Percentiles rank a stretch among this genome's conserved stretches.
Evolutionary conservation across 2,113 vertebrate genomes (phyloP).

Genomic region (Erpornis zantholeuca): DNA sequence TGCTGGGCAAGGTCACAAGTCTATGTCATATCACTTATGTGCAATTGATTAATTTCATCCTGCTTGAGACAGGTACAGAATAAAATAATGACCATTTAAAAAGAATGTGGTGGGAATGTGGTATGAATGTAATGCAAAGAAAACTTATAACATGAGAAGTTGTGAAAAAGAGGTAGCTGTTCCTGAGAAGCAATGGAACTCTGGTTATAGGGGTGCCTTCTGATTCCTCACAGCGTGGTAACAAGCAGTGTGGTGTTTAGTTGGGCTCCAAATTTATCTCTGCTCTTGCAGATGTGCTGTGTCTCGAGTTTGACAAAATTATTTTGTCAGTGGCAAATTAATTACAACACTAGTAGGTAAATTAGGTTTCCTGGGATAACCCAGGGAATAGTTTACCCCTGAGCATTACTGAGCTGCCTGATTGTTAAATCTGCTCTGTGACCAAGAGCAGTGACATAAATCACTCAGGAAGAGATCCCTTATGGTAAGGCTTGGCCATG

Average conservation of each 20-base stretch:
- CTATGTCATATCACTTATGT: constrained; percentile 34
- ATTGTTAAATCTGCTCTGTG: background rate
- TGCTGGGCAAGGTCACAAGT: constrained; percentile 56
- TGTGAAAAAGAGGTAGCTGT: constrained; percentile 40
- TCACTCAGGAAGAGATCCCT: background rate
- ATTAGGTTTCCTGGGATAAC: background rate
- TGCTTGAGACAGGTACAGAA: constrained; percentile 46
- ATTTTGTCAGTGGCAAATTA: background rate
- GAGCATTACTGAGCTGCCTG: background rate
- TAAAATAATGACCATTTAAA: constrained; percentile 31
- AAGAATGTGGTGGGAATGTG: constrained; percentile 51
- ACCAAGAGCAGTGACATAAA: background rate
- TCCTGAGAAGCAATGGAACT: constrained; percentile 9
- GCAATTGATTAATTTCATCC: constrained; percentile 64
- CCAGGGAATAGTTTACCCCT: background rate
- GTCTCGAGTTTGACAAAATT: background rate
- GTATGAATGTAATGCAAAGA: constrained; percentile 29
- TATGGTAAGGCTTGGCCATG: background rate
- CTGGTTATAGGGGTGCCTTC: background rate
- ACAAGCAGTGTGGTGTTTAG: background rate
- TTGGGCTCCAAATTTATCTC: background rate
- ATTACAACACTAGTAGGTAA: background rate
- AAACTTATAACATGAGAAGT: constrained; percentile 51
- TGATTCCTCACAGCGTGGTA: background rate
- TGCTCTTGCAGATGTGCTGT: background rate